These are phyloP conservation scores for Heliothis subflexa DNA, from an alignment of 1,140 invertebrate genomes.

Conservation along the genomic window DNA sequence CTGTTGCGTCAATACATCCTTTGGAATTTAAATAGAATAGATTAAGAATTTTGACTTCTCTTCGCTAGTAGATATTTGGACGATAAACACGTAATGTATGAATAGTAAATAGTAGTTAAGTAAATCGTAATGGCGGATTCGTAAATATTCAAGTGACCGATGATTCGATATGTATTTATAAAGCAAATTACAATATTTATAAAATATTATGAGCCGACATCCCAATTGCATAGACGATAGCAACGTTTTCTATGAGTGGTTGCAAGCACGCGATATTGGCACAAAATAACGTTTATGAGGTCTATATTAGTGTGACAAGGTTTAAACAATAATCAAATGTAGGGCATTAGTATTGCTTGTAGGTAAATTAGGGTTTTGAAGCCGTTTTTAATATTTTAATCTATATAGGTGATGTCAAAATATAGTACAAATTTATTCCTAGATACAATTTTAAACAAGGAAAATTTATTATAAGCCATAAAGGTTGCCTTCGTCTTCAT, in stretches of 20 bases:
- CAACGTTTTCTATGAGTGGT: neutral
- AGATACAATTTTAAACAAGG: no score
- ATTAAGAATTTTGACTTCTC: neutral
- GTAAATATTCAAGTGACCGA: no score
- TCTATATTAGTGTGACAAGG: neutral
- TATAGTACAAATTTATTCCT: constrained; percentile 6
- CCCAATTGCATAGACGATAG: neutral
- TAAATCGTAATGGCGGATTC: neutral
- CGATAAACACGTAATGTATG: neutral
- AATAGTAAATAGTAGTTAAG: neutral
- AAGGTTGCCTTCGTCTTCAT: no score
- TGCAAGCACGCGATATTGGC: neutral
- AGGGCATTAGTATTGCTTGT: no score
- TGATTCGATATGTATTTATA: no score
- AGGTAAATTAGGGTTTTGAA: neutral
- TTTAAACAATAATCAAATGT: neutral
- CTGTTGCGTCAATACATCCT: neutral
- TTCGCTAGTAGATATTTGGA: neutral
- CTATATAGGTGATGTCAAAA: neutral
- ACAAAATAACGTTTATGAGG: neutral
- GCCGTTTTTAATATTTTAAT: neutral
- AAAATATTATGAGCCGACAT: neutral
- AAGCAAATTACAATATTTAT: no score
- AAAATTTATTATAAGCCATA: no score
- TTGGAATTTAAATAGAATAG: neutral